Conservation (phyloP, 2,888 invertebrate genomes). For the Ceriagrion tenellum region DNA sequence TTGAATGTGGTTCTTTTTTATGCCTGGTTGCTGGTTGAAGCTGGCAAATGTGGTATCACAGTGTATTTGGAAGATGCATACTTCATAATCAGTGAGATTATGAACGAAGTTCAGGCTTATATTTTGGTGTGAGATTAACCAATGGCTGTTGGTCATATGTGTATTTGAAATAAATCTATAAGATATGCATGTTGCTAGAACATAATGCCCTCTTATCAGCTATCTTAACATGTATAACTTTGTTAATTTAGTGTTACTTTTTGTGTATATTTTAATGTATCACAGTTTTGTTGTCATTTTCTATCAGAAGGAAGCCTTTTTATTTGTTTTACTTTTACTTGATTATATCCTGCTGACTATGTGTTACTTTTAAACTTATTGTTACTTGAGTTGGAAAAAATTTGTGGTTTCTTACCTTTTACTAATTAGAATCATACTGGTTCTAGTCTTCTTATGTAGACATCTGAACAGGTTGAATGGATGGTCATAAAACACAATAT, state of each 20-base stretch:
- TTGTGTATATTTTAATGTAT: not conserved
- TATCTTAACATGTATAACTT: not conserved
- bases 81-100: not conserved
- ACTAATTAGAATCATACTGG: no score
- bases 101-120: not conserved
- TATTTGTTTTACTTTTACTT: not conserved
- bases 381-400: not conserved
- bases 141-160: not conserved
- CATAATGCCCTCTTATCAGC: not conserved
- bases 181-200: not conserved
- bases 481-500: not conserved
- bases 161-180: not conserved
- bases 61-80: not conserved
- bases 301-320: not conserved
- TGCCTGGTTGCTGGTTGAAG: not conserved
- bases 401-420: no score
- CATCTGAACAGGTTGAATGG: not conserved
- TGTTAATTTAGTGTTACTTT: not conserved
- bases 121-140: constrained; percentile 16
- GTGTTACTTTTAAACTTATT: not conserved
- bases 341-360: not conserved
- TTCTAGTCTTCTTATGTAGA: no score
- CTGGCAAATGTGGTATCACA: not conserved
- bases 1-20: not conserved
- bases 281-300: not conserved